These are phyloP conservation scores for Zeus faber DNA, from an alignment of 2,113 vertebrate species.

Conservation along the genomic window DNA sequence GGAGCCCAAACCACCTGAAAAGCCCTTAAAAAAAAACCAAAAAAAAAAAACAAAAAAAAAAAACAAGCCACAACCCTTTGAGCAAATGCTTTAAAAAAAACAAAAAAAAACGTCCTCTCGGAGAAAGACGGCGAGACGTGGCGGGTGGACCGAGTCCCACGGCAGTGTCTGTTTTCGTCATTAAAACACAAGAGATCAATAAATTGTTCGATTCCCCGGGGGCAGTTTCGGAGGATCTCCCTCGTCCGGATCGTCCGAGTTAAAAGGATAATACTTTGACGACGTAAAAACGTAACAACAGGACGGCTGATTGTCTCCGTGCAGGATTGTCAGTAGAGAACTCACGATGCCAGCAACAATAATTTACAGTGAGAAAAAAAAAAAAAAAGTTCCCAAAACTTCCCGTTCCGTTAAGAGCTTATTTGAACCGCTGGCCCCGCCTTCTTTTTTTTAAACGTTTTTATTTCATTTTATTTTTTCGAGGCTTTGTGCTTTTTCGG, in stretches of 20 bases:
- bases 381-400: too few relatives aligned
- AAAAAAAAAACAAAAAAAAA: too few relatives aligned
- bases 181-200: too few relatives aligned
- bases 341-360: constrained; percentile 31
- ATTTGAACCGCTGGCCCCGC: background rate
- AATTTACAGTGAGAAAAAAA: constrained; percentile 31
- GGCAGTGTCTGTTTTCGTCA: constrained; percentile 29
- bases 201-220: too few relatives aligned
- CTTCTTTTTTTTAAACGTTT: background rate
- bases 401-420: constrained; percentile 42
- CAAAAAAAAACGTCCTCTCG: constrained; percentile 45
- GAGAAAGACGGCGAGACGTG: constrained; percentile 37
- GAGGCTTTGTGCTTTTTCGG: too few relatives aligned
- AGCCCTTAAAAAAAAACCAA: too few relatives aligned
- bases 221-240: too few relatives aligned
- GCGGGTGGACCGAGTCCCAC: constrained; percentile 27
- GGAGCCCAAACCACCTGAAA: too few relatives aligned
- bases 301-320: constrained; percentile 53
- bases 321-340: constrained; percentile 59
- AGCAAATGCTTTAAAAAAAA: too few relatives aligned
- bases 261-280: background rate
- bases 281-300: background rate
- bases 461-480: too few relatives aligned
- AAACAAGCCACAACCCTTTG: too few relatives aligned
- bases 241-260: too few relatives aligned